Evolutionary conservation across 2,888 invertebrate species (phyloP).

Genomic region (Macaria liturata): DNA sequence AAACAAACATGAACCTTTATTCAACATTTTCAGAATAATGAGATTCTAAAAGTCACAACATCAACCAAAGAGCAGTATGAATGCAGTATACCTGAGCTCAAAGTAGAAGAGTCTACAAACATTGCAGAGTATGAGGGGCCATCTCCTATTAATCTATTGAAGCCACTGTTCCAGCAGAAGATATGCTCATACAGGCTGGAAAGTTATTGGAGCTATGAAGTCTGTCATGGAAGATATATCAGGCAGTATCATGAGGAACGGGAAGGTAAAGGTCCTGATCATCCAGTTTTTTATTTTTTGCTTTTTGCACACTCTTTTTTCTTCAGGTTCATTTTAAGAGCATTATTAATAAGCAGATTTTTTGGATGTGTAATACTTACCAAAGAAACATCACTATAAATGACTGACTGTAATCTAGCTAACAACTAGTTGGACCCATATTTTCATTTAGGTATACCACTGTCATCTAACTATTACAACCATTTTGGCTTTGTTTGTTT

Average conservation of each 20-base stretch:
- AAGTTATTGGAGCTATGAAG: conserved; percentile 98
- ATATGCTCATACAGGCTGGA: conserved; percentile 94
- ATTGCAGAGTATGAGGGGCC: conserved; percentile 87
- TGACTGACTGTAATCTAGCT: too few relatives aligned
- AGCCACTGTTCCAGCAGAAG: conserved; percentile 89
- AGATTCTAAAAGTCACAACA: conserved; percentile 87
- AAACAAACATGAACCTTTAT: not conserved
- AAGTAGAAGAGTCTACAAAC: conserved; percentile 77
- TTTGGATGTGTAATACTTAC: too few relatives aligned
- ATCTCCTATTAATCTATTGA: conserved; percentile 89
- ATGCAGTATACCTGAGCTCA: conserved; percentile 89
- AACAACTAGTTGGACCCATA: too few relatives aligned
- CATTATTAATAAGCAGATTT: too few relatives aligned
- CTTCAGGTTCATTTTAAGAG: not conserved
- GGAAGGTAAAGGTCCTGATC: conserved; percentile 80
- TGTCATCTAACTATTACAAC: too few relatives aligned
- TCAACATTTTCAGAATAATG: conserved; percentile 63
- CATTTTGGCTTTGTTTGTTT: too few relatives aligned
- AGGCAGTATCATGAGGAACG: conserved; percentile 98
- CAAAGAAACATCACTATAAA: too few relatives aligned
- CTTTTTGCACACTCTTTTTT: not conserved
- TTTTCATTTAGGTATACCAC: too few relatives aligned
- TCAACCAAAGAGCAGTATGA: conserved; percentile 92
- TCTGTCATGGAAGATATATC: conserved; percentile 96
- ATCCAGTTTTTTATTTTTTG: not conserved